These are phyloP conservation scores for Cepaea nemoralis DNA, from an alignment of 1,140 invertebrate species.

Conservation along the genomic window DNA sequence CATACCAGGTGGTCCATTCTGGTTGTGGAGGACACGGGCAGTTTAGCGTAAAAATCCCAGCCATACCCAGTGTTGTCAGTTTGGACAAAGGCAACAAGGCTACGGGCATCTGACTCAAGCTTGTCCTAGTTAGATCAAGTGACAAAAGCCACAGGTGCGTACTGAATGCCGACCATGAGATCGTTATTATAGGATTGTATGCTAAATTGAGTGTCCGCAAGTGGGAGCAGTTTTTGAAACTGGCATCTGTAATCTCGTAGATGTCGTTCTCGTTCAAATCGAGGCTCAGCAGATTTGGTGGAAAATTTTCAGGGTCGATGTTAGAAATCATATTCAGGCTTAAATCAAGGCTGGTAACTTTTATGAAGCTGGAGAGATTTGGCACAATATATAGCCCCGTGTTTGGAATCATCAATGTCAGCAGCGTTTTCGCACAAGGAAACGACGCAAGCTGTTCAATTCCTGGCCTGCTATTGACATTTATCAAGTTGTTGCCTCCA, in stretches of 20 bases:
- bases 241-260: background rate
- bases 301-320: background rate
- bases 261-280: background rate
- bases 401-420: background rate
- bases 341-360: background rate
- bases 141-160: background rate
- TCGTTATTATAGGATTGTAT: background rate
- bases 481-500: background rate
- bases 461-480: background rate
- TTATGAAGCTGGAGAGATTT: background rate
- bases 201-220: background rate
- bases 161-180: background rate
- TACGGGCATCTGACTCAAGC: background rate
- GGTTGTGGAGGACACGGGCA: background rate
- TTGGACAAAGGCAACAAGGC: background rate
- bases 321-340: background rate
- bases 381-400: background rate
- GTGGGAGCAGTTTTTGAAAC: background rate
- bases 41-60: background rate
- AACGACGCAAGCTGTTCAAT: background rate
- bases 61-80: background rate
- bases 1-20: background rate
- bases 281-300: background rate
- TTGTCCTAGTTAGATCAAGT: background rate
- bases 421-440: background rate